These are phyloP conservation scores for Leptinotarsa juncta DNA, from an alignment of 2,888 invertebrate species.

Conservation along the genomic window DNA sequence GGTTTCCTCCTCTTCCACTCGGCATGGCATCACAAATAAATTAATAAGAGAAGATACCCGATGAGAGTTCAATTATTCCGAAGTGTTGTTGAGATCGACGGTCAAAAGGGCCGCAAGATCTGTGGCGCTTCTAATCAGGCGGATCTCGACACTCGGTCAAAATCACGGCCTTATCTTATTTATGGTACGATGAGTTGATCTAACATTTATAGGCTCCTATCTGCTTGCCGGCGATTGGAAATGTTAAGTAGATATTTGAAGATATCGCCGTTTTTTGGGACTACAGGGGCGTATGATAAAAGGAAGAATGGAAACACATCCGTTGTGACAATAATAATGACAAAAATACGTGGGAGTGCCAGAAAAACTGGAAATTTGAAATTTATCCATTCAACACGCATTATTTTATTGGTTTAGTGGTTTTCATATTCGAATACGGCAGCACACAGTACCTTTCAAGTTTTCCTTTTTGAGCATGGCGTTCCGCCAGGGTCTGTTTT, in stretches of 20 bases:
- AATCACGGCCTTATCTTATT: slow-evolving; percentile 64
- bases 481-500: too few species aligned
- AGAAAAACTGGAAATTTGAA: too few species aligned
- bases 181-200: slow-evolving; percentile 63
- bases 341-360: too few species aligned
- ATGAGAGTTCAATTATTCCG: slow-evolving; percentile 57
- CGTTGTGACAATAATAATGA: too few species aligned
- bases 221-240: slow-evolving; percentile 60
- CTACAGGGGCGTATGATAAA: not conserved
- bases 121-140: slow-evolving; percentile 59
- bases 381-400: too few species aligned
- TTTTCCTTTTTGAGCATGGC: too few species aligned
- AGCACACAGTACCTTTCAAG: too few species aligned
- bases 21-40: slow-evolving; percentile 54
- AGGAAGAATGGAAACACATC: too few species aligned
- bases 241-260: slow-evolving; percentile 65
- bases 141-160: slow-evolving; percentile 63
- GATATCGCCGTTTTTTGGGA: slow-evolving; percentile 52
- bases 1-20: slow-evolving; percentile 21
- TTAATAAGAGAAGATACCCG: slow-evolving; percentile 58
- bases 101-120: slow-evolving; percentile 58
- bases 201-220: slow-evolving; percentile 60
- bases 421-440: too few species aligned
- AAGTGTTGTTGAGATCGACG: slow-evolving; percentile 57
- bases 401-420: too few species aligned